Conservation (phyloP, 2,113 vertebrate species). For the Bambusicola thoracicus region DNA sequence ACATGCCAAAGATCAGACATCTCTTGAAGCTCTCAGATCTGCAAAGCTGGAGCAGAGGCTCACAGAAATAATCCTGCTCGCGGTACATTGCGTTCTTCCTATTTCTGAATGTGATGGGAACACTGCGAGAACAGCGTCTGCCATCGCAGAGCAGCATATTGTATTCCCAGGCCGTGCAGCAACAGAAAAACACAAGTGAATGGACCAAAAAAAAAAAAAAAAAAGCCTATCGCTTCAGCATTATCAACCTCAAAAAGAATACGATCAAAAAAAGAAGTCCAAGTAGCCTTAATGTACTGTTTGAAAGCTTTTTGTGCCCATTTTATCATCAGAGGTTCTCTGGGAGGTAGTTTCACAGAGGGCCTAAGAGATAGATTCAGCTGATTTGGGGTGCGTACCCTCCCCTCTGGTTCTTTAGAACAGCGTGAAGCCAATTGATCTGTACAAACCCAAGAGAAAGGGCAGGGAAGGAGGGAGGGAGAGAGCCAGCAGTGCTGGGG, state of each 20-base stretch:
- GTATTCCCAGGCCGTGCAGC: background rate
- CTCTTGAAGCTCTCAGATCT: slow-evolving; percentile 43
- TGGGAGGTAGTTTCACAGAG: background rate
- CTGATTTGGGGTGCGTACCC: rapidly evolving
- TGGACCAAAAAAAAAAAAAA: slow-evolving; percentile 36
- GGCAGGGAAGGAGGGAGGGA: background rate
- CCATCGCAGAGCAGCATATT: slow-evolving; percentile 29
- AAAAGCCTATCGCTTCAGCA: background rate
- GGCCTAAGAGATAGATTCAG: background rate
- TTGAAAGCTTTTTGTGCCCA: background rate
- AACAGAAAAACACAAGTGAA: background rate
- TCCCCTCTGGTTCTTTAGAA: background rate
- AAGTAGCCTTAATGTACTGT: background rate
- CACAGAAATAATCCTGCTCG: slow-evolving; percentile 45
- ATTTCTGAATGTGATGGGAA: slow-evolving; percentile 57
- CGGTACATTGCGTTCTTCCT: slow-evolving; percentile 60
- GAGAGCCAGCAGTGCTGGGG: background rate
- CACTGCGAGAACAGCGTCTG: slow-evolving; percentile 36
- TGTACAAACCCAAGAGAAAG: background rate
- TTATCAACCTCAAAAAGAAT: slow-evolving; percentile 5
- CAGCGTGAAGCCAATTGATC: background rate
- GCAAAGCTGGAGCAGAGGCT: slow-evolving; percentile 46
- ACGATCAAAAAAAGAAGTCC: background rate
- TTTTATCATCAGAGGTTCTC: background rate
- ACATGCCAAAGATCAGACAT: slow-evolving; percentile 31